phyloP scores from a whole-genome alignment of 1,140 invertebrate genomes.

The Drosophila sechellia region DNA sequence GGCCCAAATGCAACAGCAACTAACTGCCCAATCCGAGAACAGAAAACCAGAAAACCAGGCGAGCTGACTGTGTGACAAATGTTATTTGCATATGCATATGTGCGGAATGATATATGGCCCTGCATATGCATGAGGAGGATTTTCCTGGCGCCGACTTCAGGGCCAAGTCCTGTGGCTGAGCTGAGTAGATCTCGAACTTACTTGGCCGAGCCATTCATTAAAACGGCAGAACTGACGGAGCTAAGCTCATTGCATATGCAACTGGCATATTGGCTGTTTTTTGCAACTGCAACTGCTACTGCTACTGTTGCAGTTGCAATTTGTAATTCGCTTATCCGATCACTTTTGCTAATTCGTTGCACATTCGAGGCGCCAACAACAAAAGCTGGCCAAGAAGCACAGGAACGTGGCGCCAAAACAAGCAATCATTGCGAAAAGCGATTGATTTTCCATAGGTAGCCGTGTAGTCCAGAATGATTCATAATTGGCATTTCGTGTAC shows the following conservation, averaged over 20 bases:
- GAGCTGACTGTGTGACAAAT: constrained; percentile 48
- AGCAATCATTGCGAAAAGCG: constrained; percentile 54
- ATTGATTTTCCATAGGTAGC: constrained; percentile 48
- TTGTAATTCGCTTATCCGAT: constrained; percentile 70
- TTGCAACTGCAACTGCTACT: constrained; percentile 14
- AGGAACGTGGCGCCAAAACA: constrained; percentile 60
- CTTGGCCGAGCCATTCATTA: constrained; percentile 65
- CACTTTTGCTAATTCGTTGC: constrained; percentile 78
- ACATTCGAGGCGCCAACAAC: constrained; percentile 74
- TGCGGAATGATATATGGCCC: constrained; percentile 64
- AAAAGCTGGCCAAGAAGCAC: constrained; percentile 35
- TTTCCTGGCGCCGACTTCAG: constrained; percentile 45
- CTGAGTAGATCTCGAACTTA: constrained; percentile 4
- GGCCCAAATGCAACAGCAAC: constrained; percentile 17
- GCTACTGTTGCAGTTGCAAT: constrained; percentile 25
- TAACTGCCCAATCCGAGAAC: constrained; percentile 1
- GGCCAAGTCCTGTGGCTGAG: constrained; percentile 52
- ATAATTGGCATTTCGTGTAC: constrained; percentile 50
- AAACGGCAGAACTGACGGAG: constrained; percentile 36
- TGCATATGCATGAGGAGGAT: constrained; percentile 68
- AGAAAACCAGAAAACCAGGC: neutral
- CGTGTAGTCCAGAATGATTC: constrained; percentile 39
- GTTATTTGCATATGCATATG: constrained; percentile 54
- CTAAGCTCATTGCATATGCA: constrained; percentile 62
- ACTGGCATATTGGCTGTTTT: constrained; percentile 46